These are phyloP conservation scores for Euzetes globulus DNA, from an alignment of 2,888 invertebrate species.

Conservation along the genomic window DNA sequence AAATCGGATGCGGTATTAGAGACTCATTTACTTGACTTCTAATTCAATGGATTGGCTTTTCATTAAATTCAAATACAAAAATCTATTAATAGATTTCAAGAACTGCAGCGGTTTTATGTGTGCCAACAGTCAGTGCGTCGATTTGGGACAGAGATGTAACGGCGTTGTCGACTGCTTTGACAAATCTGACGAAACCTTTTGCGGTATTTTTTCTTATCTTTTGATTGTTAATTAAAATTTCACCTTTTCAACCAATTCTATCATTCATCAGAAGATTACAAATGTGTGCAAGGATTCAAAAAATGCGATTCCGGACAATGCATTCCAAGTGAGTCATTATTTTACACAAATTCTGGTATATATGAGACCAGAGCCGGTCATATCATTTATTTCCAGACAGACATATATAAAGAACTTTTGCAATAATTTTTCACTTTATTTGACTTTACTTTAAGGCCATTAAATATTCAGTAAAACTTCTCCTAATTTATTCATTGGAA, in stretches of 20 bases:
- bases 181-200: conserved; percentile 41
- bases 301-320: conserved; percentile 49
- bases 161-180: conserved; percentile 41
- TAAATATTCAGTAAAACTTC: no score
- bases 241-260: neutral
- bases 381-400: no score
- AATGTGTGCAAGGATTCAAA: conserved; percentile 44
- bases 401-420: no score
- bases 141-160: conserved; percentile 40
- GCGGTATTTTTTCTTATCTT: conserved; percentile 37
- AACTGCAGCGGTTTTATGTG: conserved; percentile 37
- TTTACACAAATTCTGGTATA: no score
- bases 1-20: conserved; percentile 43
- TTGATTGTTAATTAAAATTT: neutral
- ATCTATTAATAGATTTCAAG: conserved; percentile 21
- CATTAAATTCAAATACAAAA: neutral
- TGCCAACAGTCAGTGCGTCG: conserved; percentile 41
- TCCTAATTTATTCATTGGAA: no score
- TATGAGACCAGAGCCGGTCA: no score
- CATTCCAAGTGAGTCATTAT: conserved; percentile 41
- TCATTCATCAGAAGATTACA: conserved; percentile 41
- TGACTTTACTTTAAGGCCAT: no score
- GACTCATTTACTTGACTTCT: neutral
- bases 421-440: no score
- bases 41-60: neutral